Evolutionary conservation across 2,797 vertebrate genomes (phyloP), one percentile per base, ranked within the genome.

Genomic region (Coranthus polyacanthus): DNA sequence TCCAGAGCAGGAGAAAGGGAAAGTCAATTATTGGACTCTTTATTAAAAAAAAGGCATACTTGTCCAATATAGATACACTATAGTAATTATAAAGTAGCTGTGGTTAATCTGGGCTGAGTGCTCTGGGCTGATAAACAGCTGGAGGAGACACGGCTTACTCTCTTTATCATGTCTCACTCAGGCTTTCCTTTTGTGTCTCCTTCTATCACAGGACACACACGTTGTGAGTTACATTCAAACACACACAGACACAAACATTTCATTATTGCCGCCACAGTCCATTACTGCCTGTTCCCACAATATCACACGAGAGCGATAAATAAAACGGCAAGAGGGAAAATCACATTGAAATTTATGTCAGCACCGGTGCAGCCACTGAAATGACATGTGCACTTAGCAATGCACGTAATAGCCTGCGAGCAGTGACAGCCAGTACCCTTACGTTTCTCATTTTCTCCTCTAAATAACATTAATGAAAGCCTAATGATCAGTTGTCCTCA

Each of bases 1-100:
- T 4, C 46, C 6, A 7, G 36, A 71, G 44, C 21, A 18, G 29
- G 21, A 39, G 45, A 58, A 43, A 55, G n/a, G 17, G 24, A 61
- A 32, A 71, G 63, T 81, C 63, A 62, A 65, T 89, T 70, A 82
- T 69, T 64, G 44, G 54, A 58, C 44, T 56, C 46, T 75, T 81
- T 73, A 75, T 65, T 79, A 71, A 64, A 44, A 64, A 44, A 62
- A 56, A 78, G 74, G 22, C 59, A 41, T 29, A 54, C 50, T 39
- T 59, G 80, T 61, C 79, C 63, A 71, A 56, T 72, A 70, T 63
- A 68, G 77, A 78, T 71, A 61, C 60, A 78, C 79, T 72, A 72
- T 52, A 62, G 67, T 80, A 70, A 82, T 84, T 84, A 81, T 75
- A 75, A 81, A 74, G 75, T 44, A 55, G 74, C 65, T 71, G 68